These are phyloP conservation scores for Calameuta filiformis DNA, from an alignment of 2,888 invertebrate genomes.

Conservation along the genomic window DNA sequence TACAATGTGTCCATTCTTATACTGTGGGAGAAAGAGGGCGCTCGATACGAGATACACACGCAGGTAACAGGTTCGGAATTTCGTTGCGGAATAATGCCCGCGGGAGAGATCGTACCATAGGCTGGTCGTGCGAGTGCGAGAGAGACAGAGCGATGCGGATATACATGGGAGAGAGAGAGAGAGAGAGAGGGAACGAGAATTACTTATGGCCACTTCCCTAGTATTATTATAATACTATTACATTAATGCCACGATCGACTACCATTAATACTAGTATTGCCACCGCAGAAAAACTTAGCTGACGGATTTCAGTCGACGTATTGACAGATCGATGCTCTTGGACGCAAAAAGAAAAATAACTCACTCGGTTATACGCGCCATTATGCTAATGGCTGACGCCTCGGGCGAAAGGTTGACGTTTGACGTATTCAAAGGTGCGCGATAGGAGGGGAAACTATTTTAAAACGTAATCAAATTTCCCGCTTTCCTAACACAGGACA, in stretches of 20 bases:
- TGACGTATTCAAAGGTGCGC: background rate
- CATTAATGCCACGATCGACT: background rate
- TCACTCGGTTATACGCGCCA: background rate
- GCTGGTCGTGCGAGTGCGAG: background rate
- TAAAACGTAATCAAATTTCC: background rate
- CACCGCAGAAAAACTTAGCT: background rate
- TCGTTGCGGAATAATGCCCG: slow-evolving; percentile 3
- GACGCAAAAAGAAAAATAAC: background rate
- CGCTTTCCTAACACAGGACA: background rate
- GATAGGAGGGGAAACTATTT: background rate
- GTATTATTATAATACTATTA: background rate
- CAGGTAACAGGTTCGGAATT: background rate
- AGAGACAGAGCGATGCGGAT: background rate
- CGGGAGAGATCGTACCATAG: background rate
- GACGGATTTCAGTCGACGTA: background rate
- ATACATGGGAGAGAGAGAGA: slow-evolving; percentile 8
- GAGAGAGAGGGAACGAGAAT: background rate
- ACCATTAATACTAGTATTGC: background rate
- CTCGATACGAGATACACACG: background rate
- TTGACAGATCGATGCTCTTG: background rate
- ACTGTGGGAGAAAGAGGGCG: background rate
- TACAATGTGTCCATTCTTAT: background rate
- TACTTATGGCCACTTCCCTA: background rate
- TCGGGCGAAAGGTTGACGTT: background rate
- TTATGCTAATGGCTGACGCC: slow-evolving; percentile 4